phyloP scores from a whole-genome alignment of 2,888 invertebrate species.

The Apocheima hispidaria region DNA sequence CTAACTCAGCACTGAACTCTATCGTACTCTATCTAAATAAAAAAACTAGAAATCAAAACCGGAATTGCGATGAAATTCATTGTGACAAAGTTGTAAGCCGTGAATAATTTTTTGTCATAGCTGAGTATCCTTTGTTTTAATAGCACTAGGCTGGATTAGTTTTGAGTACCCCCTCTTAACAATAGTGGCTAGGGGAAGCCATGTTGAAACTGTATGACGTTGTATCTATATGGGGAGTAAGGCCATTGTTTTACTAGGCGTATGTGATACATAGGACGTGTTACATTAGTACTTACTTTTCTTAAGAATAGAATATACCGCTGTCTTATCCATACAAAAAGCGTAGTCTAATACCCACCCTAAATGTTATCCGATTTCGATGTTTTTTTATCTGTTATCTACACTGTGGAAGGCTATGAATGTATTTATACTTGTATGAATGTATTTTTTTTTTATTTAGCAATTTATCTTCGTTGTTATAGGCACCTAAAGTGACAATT shows the following conservation, averaged over 20 bases:
- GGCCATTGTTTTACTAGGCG: constrained; percentile 38
- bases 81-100: constrained; percentile 10
- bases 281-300: background rate
- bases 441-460: no score
- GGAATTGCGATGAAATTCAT: constrained; percentile 4
- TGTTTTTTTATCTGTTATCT: no score
- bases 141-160: constrained; percentile 82
- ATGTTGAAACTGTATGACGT: constrained; percentile 57
- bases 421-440: no score
- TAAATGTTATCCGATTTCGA: no score
- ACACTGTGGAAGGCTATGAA: no score
- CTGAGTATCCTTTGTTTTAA: constrained; percentile 77
- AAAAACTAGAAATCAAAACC: background rate
- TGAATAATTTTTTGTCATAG: constrained; percentile 38
- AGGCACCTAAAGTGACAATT: no score
- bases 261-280: constrained; percentile 3
- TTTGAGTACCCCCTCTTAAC: constrained; percentile 76
- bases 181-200: constrained; percentile 66
- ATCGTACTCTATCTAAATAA: constrained; percentile 15
- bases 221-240: constrained; percentile 28
- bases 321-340: no score
- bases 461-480: no score
- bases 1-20: constrained; percentile 5
- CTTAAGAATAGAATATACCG: background rate
- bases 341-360: no score